Percentiles rank a stretch among this genome's conserved stretches.
Conservation (phyloP, 2,113 vertebrate genomes). For the Lamprologus sp. region DNA sequence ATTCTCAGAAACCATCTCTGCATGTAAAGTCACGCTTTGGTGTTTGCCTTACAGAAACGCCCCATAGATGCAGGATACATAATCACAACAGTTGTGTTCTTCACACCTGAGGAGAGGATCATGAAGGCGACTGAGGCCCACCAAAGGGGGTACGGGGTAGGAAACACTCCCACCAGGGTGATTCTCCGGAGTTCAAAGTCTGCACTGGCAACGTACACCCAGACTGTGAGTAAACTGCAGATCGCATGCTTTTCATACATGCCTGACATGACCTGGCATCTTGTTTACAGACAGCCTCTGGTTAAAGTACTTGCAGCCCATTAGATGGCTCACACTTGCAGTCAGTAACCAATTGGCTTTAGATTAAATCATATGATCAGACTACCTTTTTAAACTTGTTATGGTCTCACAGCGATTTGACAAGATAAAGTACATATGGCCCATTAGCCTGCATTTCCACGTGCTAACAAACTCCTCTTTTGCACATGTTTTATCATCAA, state of each 20-base stretch:
- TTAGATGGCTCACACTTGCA: not conserved
- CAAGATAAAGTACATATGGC: not conserved
- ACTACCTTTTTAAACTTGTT: not conserved
- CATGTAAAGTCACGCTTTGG: not conserved
- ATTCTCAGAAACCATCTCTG: not conserved
- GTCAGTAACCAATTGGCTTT: not conserved
- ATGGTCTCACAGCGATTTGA: not conserved
- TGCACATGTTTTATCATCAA: not conserved
- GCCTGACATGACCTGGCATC: not conserved
- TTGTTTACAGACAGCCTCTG: not conserved
- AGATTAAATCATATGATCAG: not conserved
- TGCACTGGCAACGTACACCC: slow-evolving; percentile 36
- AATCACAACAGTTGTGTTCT: slow-evolving; percentile 53
- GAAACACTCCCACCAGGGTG: slow-evolving; percentile 44
- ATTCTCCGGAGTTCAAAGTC: slow-evolving; percentile 40
- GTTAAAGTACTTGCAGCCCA: not conserved
- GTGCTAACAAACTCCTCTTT: not conserved
- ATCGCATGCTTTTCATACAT: not conserved
- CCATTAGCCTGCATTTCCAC: not conserved
- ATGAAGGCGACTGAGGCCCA: slow-evolving; percentile 52
- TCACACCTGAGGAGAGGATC: slow-evolving; percentile 36
- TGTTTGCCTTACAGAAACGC: not conserved
- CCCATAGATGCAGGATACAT: not conserved
- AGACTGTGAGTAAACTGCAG: slow-evolving; percentile 46
- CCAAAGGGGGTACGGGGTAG: slow-evolving; percentile 51